Conservation (phyloP, 2,888 invertebrate genomes). For the Anthrax anthrax region DNA sequence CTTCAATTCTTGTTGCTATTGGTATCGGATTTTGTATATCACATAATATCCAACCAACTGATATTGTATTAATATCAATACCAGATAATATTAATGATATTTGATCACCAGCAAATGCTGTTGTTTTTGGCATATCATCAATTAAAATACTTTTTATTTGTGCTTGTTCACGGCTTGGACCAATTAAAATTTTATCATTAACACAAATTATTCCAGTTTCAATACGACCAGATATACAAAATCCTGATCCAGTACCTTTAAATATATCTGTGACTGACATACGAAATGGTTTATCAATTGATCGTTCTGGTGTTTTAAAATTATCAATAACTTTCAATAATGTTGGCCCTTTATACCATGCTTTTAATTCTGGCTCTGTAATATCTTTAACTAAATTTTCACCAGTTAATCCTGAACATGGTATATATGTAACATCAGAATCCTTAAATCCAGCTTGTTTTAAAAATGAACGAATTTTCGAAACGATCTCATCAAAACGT, state of each 20-base stretch:
- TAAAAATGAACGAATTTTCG: slow-evolving; percentile 65
- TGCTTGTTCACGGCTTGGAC: slow-evolving; percentile 74
- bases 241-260: slow-evolving; percentile 82
- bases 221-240: slow-evolving; percentile 79
- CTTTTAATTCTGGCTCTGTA: slow-evolving; percentile 44
- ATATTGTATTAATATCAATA: slow-evolving; percentile 71
- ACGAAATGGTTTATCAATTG: slow-evolving; percentile 76
- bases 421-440: slow-evolving; percentile 72
- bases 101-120: slow-evolving; percentile 91
- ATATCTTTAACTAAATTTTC: slow-evolving; percentile 70
- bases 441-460: slow-evolving; percentile 89
- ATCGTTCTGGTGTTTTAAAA: slow-evolving; percentile 75
- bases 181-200: slow-evolving; percentile 75
- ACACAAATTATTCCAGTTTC: slow-evolving; percentile 79
- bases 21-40: slow-evolving; percentile 69
- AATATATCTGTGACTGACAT: slow-evolving; percentile 90
- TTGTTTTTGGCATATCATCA: slow-evolving; percentile 54
- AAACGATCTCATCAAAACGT: slow-evolving; percentile 78
- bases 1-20: slow-evolving; percentile 67
- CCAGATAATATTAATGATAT: slow-evolving; percentile 61
- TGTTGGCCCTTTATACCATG: slow-evolving; percentile 74
- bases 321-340: slow-evolving; percentile 75
- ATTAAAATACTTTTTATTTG: slow-evolving; percentile 60
- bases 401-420: slow-evolving; percentile 92
- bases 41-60: slow-evolving; percentile 77